Conservation (phyloP, 53 echinoderm and acorn worm genomes). For the Paracentrotus lividus region DNA sequence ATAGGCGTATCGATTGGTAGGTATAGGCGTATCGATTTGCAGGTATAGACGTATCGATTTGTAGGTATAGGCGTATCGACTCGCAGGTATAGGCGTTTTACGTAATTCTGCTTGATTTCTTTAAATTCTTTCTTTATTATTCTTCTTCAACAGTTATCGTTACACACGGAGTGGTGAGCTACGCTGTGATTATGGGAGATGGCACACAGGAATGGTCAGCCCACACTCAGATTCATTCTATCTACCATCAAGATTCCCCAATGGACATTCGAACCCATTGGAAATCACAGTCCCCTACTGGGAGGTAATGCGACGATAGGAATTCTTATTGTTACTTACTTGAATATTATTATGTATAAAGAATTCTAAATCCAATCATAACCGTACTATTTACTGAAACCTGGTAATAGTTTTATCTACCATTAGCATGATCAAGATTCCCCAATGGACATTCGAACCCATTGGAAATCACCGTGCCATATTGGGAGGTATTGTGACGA, state of each 20-base stretch:
- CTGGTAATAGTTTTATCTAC: too few relatives aligned
- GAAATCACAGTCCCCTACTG: not conserved
- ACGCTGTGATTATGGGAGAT: not conserved
- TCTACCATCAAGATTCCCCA: constrained; percentile 35
- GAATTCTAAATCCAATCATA: too few relatives aligned
- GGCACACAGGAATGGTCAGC: not conserved
- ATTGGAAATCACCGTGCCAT: not conserved
- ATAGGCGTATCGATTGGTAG: too few relatives aligned
- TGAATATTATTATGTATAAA: too few relatives aligned
- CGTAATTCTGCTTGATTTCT: not conserved
- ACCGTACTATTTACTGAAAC: too few relatives aligned
- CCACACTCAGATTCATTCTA: not conserved
- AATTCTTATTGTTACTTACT: too few relatives aligned
- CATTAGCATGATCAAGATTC: too few relatives aligned
- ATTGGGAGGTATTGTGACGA: not conserved
- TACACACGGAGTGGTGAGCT: not conserved
- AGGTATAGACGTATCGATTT: too few relatives aligned
- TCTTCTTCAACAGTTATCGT: not conserved
- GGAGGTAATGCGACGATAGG: not conserved
- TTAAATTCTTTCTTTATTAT: not conserved
- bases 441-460: constrained; percentile 27
- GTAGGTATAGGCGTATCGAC: too few relatives aligned
- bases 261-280: constrained; percentile 5
- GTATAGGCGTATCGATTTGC: too few relatives aligned
- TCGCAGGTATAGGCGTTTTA: too few relatives aligned